These are phyloP conservation scores for Sphinx pinastri DNA, from an alignment of 2,888 invertebrate genomes.

Conservation along the genomic window DNA sequence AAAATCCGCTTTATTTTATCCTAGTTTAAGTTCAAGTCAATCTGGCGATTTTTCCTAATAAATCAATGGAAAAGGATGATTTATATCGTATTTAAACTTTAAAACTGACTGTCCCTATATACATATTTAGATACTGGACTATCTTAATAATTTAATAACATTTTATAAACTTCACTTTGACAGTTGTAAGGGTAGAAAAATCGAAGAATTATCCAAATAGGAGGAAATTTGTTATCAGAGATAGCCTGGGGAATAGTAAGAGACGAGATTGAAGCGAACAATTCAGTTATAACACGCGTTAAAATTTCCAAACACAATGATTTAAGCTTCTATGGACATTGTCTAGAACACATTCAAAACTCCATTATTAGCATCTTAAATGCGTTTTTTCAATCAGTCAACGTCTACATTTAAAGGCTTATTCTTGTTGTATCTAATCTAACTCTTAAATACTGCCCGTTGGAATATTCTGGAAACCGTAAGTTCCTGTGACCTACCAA, in stretches of 20 bases:
- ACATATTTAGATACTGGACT: conserved; percentile 13
- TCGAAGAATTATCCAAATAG: conserved; percentile 2
- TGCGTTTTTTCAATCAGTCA: not conserved
- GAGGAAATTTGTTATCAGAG: not conserved
- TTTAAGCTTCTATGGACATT: not conserved
- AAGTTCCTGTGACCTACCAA: too few relatives aligned
- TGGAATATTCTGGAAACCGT: not conserved
- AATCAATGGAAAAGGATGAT: too few relatives aligned
- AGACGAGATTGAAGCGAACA: not conserved
- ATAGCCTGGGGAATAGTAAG: conserved; percentile 22
- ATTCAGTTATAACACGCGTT: conserved; percentile 13
- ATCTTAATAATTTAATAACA: conserved; percentile 25
- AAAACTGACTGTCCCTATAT: conserved; percentile 16
- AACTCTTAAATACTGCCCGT: not conserved
- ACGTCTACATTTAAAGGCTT: not conserved
- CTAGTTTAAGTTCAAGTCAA: too few relatives aligned
- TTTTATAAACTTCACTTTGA: conserved; percentile 17
- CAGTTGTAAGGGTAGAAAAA: not conserved
- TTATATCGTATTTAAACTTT: not conserved
- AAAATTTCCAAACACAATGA: conserved; percentile 10
- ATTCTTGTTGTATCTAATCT: not conserved
- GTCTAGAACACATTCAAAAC: not conserved
- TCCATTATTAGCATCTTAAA: not conserved
- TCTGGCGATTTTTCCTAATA: too few relatives aligned
- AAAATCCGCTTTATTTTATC: too few relatives aligned